Base-by-base conservation (phyloP, 30 jellyfish, hydroid and myxozoan species). In the Mastigias papua region DNA sequence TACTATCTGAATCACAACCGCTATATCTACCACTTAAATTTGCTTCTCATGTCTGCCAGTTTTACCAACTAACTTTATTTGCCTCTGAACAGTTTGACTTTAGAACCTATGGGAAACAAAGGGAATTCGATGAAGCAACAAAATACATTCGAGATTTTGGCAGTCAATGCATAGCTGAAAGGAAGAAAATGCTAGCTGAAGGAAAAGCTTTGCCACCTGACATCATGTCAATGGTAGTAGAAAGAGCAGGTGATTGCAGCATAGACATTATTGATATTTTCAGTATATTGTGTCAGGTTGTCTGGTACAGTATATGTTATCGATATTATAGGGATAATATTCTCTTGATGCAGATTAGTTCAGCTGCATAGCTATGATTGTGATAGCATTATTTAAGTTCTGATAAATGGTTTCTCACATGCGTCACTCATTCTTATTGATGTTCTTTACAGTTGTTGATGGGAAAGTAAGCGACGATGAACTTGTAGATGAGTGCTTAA, bases 171-270 rank as follows among this genome's bases (percentile, higher is more conserved):
- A 64, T 75, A 54, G 86, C 65, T 21, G 86, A 75, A 32, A 75
- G 86, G 26, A 75, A 60, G 50, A 28, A 75, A 48, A 25, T 51
- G 74, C 29, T 75, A 21, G 34, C 74, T 21, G 70, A 75, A 75
- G 86, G 86, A 29, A 58, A 48, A 23, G 26, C 26, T 10, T 74
- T 75, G 26, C 86, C 86, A 19, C 50, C 50, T 57, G 86, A 75
- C 31, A 75, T 75, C 86, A 75, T 75, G 86, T 75, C 86, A 7
- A 42, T 75, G 51, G 50, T 75, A 23, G 86, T 75, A 23, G 61
- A 75, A 13, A 75, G 34, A 23, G 73, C 86, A 75, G 86, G 86
- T 75, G 49, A n/a, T 49, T 48, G 30, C 69, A 57, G 26, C 23
- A 57, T 57, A 37, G 5, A 37, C 5, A 37, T 37, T 11, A 37